Percentiles rank a stretch among this genome's conserved stretches.
Evolutionary conservation across 2,797 vertebrate species (phyloP).

Genomic region (Eupleurogrammus muticus): DNA sequence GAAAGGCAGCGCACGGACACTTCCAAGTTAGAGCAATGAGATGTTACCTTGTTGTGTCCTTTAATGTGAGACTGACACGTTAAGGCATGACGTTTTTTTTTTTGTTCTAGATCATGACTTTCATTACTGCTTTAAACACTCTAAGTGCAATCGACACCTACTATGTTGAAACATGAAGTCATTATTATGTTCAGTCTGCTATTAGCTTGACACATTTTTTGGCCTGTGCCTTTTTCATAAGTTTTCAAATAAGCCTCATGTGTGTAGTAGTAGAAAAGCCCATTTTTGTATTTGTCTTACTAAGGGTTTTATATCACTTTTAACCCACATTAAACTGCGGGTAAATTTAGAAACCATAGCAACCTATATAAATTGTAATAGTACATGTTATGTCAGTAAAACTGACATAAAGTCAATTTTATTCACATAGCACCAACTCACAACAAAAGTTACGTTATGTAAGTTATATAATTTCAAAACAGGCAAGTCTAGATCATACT

Average conservation of each 20-base stretch:
- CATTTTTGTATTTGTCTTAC: conserved; percentile 3
- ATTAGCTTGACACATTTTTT: neutral
- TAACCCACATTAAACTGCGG: neutral
- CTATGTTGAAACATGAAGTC: neutral
- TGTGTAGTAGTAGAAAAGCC: neutral
- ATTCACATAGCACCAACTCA: no score
- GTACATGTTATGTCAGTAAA: neutral
- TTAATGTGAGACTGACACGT: neutral
- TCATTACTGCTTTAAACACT: conserved; percentile 1
- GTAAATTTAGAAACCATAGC: neutral
- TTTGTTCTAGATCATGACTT: neutral
- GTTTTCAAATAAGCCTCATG: conserved; percentile 3
- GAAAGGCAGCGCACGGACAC: neutral
- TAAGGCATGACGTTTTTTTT: neutral
- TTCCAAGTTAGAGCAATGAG: neutral
- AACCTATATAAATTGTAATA: conserved; percentile 3
- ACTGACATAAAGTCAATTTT: neutral
- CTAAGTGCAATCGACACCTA: neutral
- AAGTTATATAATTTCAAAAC: no score
- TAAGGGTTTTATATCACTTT: neutral
- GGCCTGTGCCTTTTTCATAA: neutral
- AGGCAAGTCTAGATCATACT: no score
- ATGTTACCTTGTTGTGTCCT: neutral
- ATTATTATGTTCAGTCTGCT: neutral
- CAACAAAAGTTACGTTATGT: no score